These are phyloP conservation scores for Aspidiotus destructor DNA, from an alignment of 2,888 invertebrate species.

Conservation along the genomic window DNA sequence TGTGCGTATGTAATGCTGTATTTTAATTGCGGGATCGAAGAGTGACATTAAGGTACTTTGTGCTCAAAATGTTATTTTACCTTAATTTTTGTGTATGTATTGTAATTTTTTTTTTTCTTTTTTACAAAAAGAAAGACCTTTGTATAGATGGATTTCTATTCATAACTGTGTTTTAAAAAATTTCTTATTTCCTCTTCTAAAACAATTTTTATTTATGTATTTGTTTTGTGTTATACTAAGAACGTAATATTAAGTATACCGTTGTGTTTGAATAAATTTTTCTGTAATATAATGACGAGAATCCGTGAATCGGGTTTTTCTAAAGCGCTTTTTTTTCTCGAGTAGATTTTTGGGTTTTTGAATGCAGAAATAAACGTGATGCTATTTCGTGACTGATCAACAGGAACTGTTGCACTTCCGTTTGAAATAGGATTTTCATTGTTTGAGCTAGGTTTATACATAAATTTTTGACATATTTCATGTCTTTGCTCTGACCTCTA, in stretches of 20 bases:
- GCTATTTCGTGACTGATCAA: too few species aligned
- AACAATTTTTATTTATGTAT: conserved; percentile 21
- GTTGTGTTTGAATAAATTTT: conserved; percentile 32
- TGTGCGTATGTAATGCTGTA: not conserved
- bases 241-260: conserved; percentile 25
- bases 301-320: too few species aligned
- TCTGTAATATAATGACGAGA: conserved; percentile 17
- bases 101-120: conserved; percentile 12
- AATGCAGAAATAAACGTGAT: too few species aligned
- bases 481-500: too few species aligned
- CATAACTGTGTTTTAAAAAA: conserved; percentile 11
- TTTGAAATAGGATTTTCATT: too few species aligned
- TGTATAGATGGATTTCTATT: not conserved
- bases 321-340: conserved; percentile 9
- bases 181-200: conserved; percentile 16
- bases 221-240: conserved; percentile 31
- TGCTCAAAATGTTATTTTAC: conserved; percentile 20
- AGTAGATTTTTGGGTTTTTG: not conserved
- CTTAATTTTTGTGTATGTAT: conserved; percentile 14
- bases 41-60: conserved; percentile 13
- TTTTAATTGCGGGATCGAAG: not conserved
- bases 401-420: too few species aligned
- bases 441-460: too few species aligned
- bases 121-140: conserved; percentile 4
- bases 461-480: too few species aligned